Evolutionary conservation across 2,797 vertebrate species (phyloP), one percentile per base, ranked within the genome.

Genomic region (Spea hammondii): DNA sequence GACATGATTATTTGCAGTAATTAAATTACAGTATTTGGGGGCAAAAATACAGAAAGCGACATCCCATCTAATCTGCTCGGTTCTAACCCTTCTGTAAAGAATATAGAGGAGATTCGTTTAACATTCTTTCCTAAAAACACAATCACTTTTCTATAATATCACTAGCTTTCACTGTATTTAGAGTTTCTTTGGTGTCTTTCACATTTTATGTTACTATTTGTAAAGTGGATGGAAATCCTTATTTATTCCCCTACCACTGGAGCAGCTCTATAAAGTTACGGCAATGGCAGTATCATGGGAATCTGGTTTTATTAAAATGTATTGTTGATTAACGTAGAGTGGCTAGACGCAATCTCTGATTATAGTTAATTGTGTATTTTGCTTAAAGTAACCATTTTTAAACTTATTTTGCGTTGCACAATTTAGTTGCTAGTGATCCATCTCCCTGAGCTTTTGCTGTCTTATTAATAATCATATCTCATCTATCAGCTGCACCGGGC

Each of bases 391-490:
- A 5, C 44, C 74, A 44, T 67, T 64, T 72, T 57, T 72, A 76
- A 68, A 64, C 51, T 47, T 57, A 66, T 55, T 5, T 45, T 46
- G 75, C 64, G 17, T 55, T 47, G 69, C 70, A 47, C 79, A 68
- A 64, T 77, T 76, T 77, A 50, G 74, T 7, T 13, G 55, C 74
- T 81, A 72, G 60, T 47, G 47, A 65, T 68, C 53, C 62, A 54
- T 72, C 17, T 77, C 70, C 48, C 64, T 65, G 13, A 17, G 75
- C 59, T 60, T 54, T 54, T 60, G 51, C 32, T 46, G 65, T 62
- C 48, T 69, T 72, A 77, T 82, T 82, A 82, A 77, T 82, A 73
- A 73, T 77, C 70, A 57, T 64, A 73, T 62, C n/a, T 72, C 74
- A 66, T 81, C 53, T 64, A 17, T 72, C 46, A 14, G 17, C 48